These are phyloP conservation scores for Cosmorhoe ocellata DNA, from an alignment of 2,888 invertebrate species.

Conservation along the genomic window DNA sequence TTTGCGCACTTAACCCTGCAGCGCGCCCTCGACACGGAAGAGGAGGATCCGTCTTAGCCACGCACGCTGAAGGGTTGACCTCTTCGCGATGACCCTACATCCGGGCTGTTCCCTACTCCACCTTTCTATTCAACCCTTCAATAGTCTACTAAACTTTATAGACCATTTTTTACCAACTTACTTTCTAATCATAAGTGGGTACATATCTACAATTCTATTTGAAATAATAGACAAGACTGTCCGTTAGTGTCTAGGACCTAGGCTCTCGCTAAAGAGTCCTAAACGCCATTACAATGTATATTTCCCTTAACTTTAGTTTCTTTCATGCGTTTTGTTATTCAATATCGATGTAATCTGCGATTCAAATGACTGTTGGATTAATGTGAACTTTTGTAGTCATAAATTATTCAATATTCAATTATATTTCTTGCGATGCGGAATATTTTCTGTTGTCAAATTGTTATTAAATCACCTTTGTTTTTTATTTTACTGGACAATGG, in stretches of 20 bases:
- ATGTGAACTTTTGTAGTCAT: slow-evolving; percentile 10
- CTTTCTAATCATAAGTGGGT: too few relatives aligned
- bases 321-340: background rate
- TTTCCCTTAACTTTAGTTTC: too few relatives aligned
- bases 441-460: too few relatives aligned
- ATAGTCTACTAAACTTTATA: too few relatives aligned
- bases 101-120: slow-evolving; percentile 8
- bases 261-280: too few relatives aligned
- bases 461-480: background rate
- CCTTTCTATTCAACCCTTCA: background rate
- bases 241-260: too few relatives aligned
- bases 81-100: slow-evolving; percentile 25
- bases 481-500: too few relatives aligned
- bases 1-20: slow-evolving; percentile 68
- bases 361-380: slow-evolving; percentile 9
- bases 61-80: slow-evolving; percentile 72
- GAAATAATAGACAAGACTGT: too few relatives aligned
- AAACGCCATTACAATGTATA: too few relatives aligned
- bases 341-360: slow-evolving; percentile 10
- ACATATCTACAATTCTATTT: too few relatives aligned
- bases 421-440: background rate
- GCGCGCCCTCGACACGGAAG: slow-evolving; percentile 64
- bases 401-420: slow-evolving; percentile 10
- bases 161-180: too few relatives aligned
- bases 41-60: slow-evolving; percentile 72